Base-by-base conservation (phyloP, 2,113 vertebrate genomes). In the Brachirus orientalis region DNA sequence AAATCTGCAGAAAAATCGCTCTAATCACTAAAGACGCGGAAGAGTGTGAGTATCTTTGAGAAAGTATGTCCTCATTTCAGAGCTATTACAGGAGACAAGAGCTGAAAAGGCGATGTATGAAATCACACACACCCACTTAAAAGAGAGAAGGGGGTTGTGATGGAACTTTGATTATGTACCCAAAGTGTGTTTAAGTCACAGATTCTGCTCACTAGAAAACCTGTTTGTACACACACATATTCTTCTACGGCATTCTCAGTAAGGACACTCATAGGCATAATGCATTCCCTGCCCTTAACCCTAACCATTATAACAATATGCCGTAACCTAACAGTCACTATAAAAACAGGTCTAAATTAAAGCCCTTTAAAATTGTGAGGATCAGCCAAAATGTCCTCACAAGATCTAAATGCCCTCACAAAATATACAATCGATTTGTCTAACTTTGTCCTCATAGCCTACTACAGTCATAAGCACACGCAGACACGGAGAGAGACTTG, bases 401-500 rank as follows among this genome's bases (percentile, higher is more conserved):
- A n/a, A n/a, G n/a, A n/a, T n/a, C n/a, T n/a, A n/a, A n/a, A n/a
- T n/a, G n/a, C n/a, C n/a, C n/a, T n/a, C n/a, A n/a, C n/a, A n/a
- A n/a, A n/a, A n/a, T n/a, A n/a, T n/a, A n/a, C n/a, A n/a, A 28
- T 28, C 2, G 22, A 28, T 28, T 28, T 28, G 22, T 28, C 22
- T 2, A 28, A 28, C 2, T 28, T 59, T 69, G 72, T 87, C 86
- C n/a, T n/a, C n/a, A n/a, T n/a, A n/a, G n/a, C n/a, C n/a, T n/a
- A n/a, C n/a, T n/a, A n/a, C n/a, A n/a, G n/a, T n/a, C n/a, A n/a
- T n/a, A n/a, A n/a, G 73, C 76, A 86, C 71, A 78, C 60, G 80
- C 54, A 43, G 63, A 59, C 64, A 46, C 33, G 18, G 72, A 73
- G 51, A 13, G 63, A 61, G 45, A 11, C 56, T n/a, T n/a, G n/a